These are phyloP conservation scores for Zoanthus sociatus DNA, from an alignment of 92 coral and sea anemone genomes.

Conservation along the genomic window DNA sequence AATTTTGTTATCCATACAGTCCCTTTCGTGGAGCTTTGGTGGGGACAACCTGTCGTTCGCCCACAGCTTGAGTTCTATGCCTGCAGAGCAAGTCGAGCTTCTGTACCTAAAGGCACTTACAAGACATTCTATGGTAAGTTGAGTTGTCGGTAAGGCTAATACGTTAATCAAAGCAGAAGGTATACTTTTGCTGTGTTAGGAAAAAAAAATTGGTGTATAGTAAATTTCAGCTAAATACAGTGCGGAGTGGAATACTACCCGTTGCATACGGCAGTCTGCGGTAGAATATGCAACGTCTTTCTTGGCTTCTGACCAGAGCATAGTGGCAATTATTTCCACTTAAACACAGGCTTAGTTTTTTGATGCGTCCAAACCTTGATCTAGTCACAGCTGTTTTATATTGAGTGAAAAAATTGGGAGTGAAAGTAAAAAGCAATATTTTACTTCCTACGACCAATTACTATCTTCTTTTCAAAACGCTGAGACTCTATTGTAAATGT, in stretches of 20 bases:
- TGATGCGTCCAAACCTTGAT: no score
- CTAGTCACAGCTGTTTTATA: no score
- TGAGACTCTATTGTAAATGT: no score
- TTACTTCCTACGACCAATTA: no score
- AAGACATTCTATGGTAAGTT: conserved; percentile 80
- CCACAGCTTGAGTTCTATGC: conserved; percentile 86
- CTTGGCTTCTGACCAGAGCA: not conserved
- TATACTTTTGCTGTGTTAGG: not conserved
- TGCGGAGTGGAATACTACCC: not conserved
- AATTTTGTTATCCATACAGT: conserved; percentile 44
- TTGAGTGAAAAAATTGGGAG: no score
- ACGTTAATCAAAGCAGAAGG: not conserved
- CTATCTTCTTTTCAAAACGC: no score
- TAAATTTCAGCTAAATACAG: not conserved
- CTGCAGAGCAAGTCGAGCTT: conserved; percentile 86
- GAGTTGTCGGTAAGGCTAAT: not conserved
- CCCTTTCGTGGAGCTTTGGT: conserved; percentile 85
- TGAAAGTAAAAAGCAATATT: no score
- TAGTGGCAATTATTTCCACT: no score
- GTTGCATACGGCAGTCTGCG: no score
- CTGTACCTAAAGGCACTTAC: conserved; percentile 85
- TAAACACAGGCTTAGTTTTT: no score
- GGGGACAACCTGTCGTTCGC: conserved; percentile 88
- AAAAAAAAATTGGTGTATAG: not conserved
- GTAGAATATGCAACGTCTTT: not conserved